These are phyloP conservation scores for Mola mola DNA, from an alignment of 2,113 vertebrate genomes.

Conservation along the genomic window DNA sequence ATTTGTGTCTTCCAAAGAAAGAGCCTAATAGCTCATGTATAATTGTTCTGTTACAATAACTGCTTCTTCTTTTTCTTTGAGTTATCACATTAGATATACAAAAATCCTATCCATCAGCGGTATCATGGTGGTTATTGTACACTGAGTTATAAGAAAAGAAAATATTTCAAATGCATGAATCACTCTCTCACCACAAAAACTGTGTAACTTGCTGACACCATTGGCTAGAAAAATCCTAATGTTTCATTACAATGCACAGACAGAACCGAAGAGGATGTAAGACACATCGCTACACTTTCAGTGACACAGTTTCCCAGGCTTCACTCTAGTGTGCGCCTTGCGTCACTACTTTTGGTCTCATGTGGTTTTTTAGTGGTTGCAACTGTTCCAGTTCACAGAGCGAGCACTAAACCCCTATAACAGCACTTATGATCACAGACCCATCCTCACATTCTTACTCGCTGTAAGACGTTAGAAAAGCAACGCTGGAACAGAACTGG, in stretches of 20 bases:
- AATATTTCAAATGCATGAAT: constrained; percentile 18
- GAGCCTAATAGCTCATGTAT: constrained; percentile 10
- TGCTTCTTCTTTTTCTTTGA: too few relatives aligned
- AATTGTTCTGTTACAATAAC: background rate
- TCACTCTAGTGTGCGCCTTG: constrained; percentile 60
- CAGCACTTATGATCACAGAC: constrained; percentile 59
- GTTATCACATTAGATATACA: too few relatives aligned
- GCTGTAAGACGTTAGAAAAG: constrained; percentile 48
- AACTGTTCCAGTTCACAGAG: constrained; percentile 74
- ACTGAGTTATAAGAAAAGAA: background rate
- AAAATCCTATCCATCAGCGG: too few relatives aligned
- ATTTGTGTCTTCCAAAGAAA: constrained; percentile 50
- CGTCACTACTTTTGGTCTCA: constrained; percentile 73
- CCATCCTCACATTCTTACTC: constrained; percentile 44
- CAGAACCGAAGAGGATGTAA: constrained; percentile 63
- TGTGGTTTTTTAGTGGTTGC: constrained; percentile 76
- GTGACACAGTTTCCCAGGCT: constrained; percentile 79
- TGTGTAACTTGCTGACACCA: constrained; percentile 36
- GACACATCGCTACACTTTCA: constrained; percentile 67
- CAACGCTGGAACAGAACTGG: constrained; percentile 23
- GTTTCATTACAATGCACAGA: constrained; percentile 45
- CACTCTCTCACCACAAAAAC: constrained; percentile 7
- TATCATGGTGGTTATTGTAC: too few relatives aligned
- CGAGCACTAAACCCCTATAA: constrained; percentile 57
- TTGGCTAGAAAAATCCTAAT: constrained; percentile 26